These are phyloP conservation scores for Coelopa frigida DNA, from an alignment of 1,140 invertebrate species.

Conservation along the genomic window DNA sequence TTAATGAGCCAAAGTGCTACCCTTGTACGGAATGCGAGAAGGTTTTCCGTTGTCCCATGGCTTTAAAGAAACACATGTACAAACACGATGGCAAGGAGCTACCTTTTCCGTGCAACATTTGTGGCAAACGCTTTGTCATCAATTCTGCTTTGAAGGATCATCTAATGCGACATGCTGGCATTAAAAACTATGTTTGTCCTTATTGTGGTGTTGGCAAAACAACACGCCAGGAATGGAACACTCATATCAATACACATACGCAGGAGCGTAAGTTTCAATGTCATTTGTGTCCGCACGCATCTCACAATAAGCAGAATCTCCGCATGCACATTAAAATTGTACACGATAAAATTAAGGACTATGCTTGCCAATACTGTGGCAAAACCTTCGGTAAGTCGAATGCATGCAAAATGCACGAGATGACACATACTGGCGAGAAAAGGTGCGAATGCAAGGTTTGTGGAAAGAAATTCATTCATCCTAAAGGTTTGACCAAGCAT, in stretches of 20 bases:
- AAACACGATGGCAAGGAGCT: slow-evolving; percentile 51
- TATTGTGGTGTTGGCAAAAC: slow-evolving; percentile 41
- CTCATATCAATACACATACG: slow-evolving; percentile 38
- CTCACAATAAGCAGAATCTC: slow-evolving; percentile 37
- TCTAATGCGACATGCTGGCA: slow-evolving; percentile 39
- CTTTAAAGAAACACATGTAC: slow-evolving; percentile 48
- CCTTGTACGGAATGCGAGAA: slow-evolving; percentile 39
- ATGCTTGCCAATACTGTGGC: slow-evolving; percentile 39
- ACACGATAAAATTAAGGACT: slow-evolving; percentile 41
- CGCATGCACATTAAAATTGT: slow-evolving; percentile 41
- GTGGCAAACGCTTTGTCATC: slow-evolving; percentile 44
- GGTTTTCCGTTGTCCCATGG: slow-evolving; percentile 38
- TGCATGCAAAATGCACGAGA: slow-evolving; percentile 41
- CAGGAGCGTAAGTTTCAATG: slow-evolving; percentile 42
- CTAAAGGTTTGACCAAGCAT: slow-evolving; percentile 40
- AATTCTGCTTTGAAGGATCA: slow-evolving; percentile 39
- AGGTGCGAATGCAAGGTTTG: slow-evolving; percentile 41
- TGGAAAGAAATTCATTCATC: slow-evolving; percentile 38
- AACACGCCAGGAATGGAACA: slow-evolving; percentile 40
- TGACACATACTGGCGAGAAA: slow-evolving; percentile 48
- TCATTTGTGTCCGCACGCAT: slow-evolving; percentile 36
- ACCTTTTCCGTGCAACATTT: slow-evolving; percentile 52
- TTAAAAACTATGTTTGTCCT: slow-evolving; percentile 40
- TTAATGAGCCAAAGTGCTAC: slow-evolving; percentile 31
- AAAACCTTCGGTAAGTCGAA: slow-evolving; percentile 43